phyloP scores from a whole-genome alignment of 2,888 invertebrate genomes.

The Agrochola macilenta region DNA sequence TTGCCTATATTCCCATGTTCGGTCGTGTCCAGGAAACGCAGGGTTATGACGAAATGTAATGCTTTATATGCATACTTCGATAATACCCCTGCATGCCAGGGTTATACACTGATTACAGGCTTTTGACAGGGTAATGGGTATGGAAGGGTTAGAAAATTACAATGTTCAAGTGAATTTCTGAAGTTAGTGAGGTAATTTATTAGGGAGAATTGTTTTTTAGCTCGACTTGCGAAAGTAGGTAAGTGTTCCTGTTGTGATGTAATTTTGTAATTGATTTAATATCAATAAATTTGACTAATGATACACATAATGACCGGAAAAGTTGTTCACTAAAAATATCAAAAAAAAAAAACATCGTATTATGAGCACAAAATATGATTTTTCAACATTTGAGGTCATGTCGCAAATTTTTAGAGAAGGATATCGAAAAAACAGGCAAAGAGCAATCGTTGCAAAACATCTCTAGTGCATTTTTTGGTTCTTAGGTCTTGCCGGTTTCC shows the following conservation, averaged over 20 bases:
- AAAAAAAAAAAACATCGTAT: too few species aligned
- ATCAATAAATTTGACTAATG: not conserved
- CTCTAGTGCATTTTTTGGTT: too few species aligned
- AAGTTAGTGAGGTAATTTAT: constrained; percentile 45
- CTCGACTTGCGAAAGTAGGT: constrained; percentile 24
- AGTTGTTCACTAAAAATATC: too few species aligned
- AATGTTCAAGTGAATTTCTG: constrained; percentile 54
- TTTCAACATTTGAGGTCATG: too few species aligned
- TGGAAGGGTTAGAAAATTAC: constrained; percentile 47
- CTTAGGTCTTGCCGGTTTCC: too few species aligned
- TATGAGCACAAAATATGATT: too few species aligned
- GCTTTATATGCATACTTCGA: constrained; percentile 47
- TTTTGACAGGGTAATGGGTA: constrained; percentile 60
- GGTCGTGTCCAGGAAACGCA: constrained; percentile 63
- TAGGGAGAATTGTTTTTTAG: constrained; percentile 47
- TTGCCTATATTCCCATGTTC: constrained; percentile 36
- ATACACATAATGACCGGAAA: too few species aligned
- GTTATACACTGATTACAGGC: constrained; percentile 49
- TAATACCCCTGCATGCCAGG: constrained; percentile 34
- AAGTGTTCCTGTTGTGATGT: not conserved
- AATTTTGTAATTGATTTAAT: not conserved
- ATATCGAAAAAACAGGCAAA: too few species aligned
- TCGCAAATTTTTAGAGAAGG: too few species aligned
- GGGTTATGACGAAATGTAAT: constrained; percentile 49
- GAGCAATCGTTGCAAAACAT: too few species aligned